Conservation (phyloP, 2,888 invertebrate genomes). For the Cataglyphis cursor region DNA sequence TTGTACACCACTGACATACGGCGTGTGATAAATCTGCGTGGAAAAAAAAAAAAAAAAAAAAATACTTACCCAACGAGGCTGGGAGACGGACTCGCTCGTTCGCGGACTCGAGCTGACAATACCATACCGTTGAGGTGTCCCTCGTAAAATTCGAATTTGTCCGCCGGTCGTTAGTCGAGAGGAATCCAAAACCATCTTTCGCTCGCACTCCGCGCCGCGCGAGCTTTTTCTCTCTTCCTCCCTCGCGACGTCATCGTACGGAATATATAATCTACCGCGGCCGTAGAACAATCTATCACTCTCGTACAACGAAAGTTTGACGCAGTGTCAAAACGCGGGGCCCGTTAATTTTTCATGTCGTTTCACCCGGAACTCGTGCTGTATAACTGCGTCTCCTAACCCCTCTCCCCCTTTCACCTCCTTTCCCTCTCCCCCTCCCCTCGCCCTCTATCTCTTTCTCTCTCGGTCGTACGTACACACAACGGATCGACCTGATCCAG, state of each 20-base stretch:
- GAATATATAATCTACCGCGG: slow-evolving; percentile 65
- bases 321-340: slow-evolving; percentile 81
- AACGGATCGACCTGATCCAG: slow-evolving; percentile 57
- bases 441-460: background rate
- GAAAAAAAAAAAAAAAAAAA: slow-evolving; percentile 37
- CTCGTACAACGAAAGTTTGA: slow-evolving; percentile 82
- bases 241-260: slow-evolving; percentile 52
- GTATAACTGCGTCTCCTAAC: slow-evolving; percentile 64
- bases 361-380: slow-evolving; percentile 74
- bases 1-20: slow-evolving; percentile 49
- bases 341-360: slow-evolving; percentile 84
- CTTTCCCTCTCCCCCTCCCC: background rate
- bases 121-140: slow-evolving; percentile 55
- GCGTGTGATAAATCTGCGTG: slow-evolving; percentile 61
- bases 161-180: slow-evolving; percentile 64
- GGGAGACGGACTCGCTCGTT: slow-evolving; percentile 45
- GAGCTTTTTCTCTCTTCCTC: slow-evolving; percentile 27
- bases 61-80: slow-evolving; percentile 56
- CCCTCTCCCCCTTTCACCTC: background rate
- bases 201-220: slow-evolving; percentile 5
- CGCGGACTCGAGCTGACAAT: slow-evolving; percentile 55
- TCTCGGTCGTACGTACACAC: slow-evolving; percentile 33
- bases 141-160: slow-evolving; percentile 75
- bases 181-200: slow-evolving; percentile 68
- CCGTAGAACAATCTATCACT: slow-evolving; percentile 80